Evolutionary conservation across 2,797 vertebrate genomes (phyloP), one percentile per base, ranked within the genome.

Genomic region (Carcharodon carcharias): DNA sequence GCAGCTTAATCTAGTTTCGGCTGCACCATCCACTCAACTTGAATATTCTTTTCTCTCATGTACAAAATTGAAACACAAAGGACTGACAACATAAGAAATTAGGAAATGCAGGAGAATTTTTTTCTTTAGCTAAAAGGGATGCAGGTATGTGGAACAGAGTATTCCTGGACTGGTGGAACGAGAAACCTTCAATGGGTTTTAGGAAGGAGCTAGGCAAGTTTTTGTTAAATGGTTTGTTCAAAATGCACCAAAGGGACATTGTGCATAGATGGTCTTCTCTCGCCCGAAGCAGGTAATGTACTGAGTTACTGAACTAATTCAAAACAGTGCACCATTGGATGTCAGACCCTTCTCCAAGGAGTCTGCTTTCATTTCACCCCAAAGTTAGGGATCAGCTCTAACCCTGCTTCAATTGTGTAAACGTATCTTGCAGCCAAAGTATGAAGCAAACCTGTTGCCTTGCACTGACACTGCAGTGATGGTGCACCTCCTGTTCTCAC

Each of bases 401-500:
- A n/a, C 77, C 58, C 58, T 58, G 58, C 58, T 58, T 58, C 58
- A 58, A 58, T 9, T 58, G 58, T 58, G 58, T 58, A 58, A 58
- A 9, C 4, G 58, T 3, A 58, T 58, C 58, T 58, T 58, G 58
- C 58, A 58, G 58, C 58, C 58, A 58, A 58, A 58, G 58, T 9
- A 58, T 58, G 26, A 28, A 71, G 26, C 28, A 9, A 71, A 71
- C 40, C 77, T 3, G 5, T 69, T 28, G 67, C 23, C 23, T 28
- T 26, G 21, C 67, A n/a, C 28, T n/a, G 73, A 77, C 73, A 77
- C 28, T 77, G 4, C 1, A 67, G 65, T 67, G 23, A 18, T 67
- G 21, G 16, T 67, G 65, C 16, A 67, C 65, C 65, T 67, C 18
- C 18, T 67, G 65, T 2, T 97, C 97, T 97, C 97, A 67, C 89